These are phyloP conservation scores for Oryzias dopingdopingensis DNA, from an alignment of 2,797 vertebrate genomes.

Conservation along the genomic window DNA sequence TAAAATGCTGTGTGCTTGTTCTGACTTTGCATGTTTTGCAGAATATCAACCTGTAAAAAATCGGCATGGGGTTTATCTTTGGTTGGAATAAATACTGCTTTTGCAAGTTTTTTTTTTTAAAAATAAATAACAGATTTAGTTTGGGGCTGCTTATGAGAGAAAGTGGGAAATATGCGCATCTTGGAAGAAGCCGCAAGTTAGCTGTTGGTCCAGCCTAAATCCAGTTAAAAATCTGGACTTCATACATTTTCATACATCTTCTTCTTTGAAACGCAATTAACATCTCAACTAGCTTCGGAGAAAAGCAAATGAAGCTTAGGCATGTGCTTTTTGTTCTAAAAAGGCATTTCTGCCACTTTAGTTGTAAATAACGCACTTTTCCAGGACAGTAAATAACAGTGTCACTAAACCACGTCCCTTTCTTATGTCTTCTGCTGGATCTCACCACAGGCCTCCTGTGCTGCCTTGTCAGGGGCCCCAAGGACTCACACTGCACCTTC, in stretches of 20 bases:
- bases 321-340: conserved; percentile 66
- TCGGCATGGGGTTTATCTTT: conserved; percentile 27
- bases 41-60: conserved; percentile 14
- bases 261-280: conserved; percentile 48
- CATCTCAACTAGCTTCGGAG: conserved; percentile 49
- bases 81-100: conserved; percentile 18
- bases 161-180: conserved; percentile 30
- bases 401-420: conserved; percentile 72
- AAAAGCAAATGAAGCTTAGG: conserved; percentile 48
- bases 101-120: conserved; percentile 15
- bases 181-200: conserved; percentile 38
- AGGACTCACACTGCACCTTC: conserved; percentile 52
- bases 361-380: conserved; percentile 68
- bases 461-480: conserved; percentile 51
- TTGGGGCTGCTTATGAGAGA: conserved; percentile 14
- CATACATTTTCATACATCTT: conserved; percentile 41
- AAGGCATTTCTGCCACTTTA: conserved; percentile 61
- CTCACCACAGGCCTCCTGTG: conserved; percentile 63
- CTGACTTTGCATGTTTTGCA: conserved; percentile 39
- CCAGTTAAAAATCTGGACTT: conserved; percentile 38
- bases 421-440: conserved; percentile 75
- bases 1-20: conserved; percentile 33
- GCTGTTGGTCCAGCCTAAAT: conserved; percentile 26
- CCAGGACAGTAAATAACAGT: conserved; percentile 67
- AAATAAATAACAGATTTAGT: conserved; percentile 31